Evolutionary conservation across 2,113 vertebrate genomes (phyloP), one percentile per base, ranked within the genome.

Genomic region (Ictidomys tridecemlineatus): DNA sequence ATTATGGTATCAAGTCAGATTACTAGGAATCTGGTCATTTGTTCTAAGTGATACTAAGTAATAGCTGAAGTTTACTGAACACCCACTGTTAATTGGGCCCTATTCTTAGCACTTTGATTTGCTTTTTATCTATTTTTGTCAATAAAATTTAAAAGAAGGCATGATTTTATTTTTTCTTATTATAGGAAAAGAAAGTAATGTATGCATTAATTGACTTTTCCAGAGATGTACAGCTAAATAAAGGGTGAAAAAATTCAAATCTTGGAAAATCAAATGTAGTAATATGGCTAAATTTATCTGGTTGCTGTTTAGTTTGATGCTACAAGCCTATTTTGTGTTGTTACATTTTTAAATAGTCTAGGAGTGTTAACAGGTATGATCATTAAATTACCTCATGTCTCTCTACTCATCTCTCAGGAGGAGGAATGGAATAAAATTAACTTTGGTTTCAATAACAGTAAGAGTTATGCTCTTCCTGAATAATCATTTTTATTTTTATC

Each of bases 401-500:
- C 32, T 78, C 69, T 85, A 70, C 30, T 5, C 34, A 65, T 63
- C 3, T 85, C 76, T 28, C 34, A 93, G 48, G 37, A 89, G 30
- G 34, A 79, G 48, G 4, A 45, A 63, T 5, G 89, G 16, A 84
- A 86, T 73, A 94, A 88, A 97, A 86, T 72, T 78, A 85, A 93
- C 16, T 91, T 24, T 67, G 30, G 65, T 85, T 63, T 89, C 4
- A 86, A 8, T 87, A 89, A 89, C n/a, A 42, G 18, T 37, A 65
- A 84, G n/a, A 79, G 65, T 79, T 80, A 65, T 39, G 18, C 1
- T 84, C 93, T 94, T 89, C 30, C 48, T 91, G 61, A 77, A 93
- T 73, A 89, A 91, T 4, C 39, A 17, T 89, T 85, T 93, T 76
- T 69, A 91, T 93, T 95, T 94, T 89, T 69, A 70, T 78, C 39